Conservation (phyloP, 2,113 vertebrate genomes). For the Hyla sarda region DNA sequence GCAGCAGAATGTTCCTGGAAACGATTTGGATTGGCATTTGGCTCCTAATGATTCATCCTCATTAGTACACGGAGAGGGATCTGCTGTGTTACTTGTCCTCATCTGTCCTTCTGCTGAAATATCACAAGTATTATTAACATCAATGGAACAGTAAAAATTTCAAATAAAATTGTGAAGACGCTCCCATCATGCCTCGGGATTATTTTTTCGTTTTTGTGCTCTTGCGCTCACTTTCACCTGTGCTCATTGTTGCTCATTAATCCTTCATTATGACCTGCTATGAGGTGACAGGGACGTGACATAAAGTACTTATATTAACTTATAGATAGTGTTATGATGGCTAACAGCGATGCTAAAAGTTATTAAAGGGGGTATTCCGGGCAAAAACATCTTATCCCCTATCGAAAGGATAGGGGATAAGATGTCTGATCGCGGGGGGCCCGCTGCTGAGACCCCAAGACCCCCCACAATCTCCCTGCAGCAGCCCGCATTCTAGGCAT, state of each 20-base stretch:
- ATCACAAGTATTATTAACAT: not conserved
- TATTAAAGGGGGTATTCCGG: no score
- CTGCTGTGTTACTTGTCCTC: not conserved
- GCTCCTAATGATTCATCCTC: constrained; percentile 14
- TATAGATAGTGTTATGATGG: no score
- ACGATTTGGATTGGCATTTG: not conserved
- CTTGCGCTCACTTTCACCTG: not conserved
- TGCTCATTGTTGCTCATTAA: not conserved
- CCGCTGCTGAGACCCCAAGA: no score
- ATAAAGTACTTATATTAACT: not conserved
- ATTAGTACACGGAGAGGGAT: constrained; percentile 1
- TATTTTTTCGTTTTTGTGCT: not conserved
- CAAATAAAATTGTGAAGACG: not conserved
- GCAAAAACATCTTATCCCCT: no score
- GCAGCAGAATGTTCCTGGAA: not conserved
- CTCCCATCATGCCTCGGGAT: not conserved
- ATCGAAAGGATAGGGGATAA: no score
- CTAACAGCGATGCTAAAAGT: no score
- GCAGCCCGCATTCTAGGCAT: no score
- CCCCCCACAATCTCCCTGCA: no score
- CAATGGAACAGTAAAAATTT: not conserved
- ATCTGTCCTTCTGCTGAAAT: constrained; percentile 8
- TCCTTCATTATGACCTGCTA: not conserved
- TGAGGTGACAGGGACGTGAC: not conserved
- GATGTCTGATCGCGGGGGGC: no score